Percentiles rank a stretch among this genome's conserved stretches.
These are phyloP conservation scores for Eidolon helvum DNA, from an alignment of 2,113 vertebrate species.

Conservation along the genomic window DNA sequence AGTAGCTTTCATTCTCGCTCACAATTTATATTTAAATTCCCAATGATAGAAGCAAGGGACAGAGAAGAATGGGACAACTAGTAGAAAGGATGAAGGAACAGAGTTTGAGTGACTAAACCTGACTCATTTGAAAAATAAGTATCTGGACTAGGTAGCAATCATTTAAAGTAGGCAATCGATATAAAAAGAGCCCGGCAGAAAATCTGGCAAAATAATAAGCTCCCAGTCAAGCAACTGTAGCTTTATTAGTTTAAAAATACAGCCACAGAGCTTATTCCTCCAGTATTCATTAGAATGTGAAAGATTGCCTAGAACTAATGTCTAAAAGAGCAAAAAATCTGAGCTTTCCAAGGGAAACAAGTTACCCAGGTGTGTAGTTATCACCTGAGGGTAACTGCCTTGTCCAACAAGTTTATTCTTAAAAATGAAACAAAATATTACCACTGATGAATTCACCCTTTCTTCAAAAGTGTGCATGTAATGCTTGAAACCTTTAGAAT, in stretches of 20 bases:
- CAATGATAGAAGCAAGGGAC: background rate
- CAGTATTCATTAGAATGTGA: background rate
- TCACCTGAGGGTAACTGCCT: conserved; percentile 17
- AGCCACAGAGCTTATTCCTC: background rate
- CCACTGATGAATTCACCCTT: background rate
- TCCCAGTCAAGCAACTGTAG: background rate
- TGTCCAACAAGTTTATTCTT: conserved; percentile 50
- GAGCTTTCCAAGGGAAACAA: background rate
- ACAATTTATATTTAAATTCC: background rate
- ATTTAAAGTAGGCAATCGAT: background rate
- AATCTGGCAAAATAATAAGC: background rate
- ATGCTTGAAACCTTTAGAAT: background rate
- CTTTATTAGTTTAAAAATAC: conserved; percentile 35
- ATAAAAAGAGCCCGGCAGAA: background rate
- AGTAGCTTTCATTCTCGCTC: background rate
- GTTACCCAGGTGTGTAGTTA: conserved; percentile 18
- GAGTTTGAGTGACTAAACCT: background rate
- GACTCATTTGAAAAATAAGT: background rate
- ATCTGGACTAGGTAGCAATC: background rate
- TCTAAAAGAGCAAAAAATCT: background rate
- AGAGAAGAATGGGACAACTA: background rate
- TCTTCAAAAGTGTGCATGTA: background rate
- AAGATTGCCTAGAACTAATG: background rate
- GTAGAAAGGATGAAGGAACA: background rate
- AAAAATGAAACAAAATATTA: conserved; percentile 35